Conservation (phyloP, 1,140 invertebrate genomes). For the Drosophila serrata region DNA sequence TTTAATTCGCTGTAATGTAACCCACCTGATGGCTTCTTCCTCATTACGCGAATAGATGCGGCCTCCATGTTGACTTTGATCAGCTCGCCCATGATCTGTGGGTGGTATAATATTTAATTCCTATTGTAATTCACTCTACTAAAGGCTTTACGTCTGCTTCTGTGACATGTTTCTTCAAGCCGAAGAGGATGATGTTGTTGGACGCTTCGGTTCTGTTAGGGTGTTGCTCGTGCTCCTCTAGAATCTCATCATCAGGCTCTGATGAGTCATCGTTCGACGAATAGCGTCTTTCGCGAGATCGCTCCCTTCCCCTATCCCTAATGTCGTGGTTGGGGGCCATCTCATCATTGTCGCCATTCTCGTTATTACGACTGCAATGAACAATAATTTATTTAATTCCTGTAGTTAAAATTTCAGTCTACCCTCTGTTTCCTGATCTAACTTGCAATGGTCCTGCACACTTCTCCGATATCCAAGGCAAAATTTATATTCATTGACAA, state of each 20-base stretch:
- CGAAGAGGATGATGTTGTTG: constrained; percentile 94
- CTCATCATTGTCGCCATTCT: constrained; percentile 14
- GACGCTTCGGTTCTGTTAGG: constrained; percentile 91
- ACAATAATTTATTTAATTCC: background rate
- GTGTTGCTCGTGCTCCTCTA: constrained; percentile 27
- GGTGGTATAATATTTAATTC: background rate
- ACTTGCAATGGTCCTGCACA: background rate
- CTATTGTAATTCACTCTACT: constrained; percentile 18
- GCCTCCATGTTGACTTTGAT: constrained; percentile 90
- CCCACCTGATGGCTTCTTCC: constrained; percentile 95
- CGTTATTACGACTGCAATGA: constrained; percentile 6
- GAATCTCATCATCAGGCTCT: constrained; percentile 49
- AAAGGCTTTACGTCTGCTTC: constrained; percentile 92
- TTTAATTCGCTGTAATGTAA: constrained; percentile 29
- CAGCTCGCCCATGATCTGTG: constrained; percentile 87
- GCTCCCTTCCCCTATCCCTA: background rate
- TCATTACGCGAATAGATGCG: constrained; percentile 93
- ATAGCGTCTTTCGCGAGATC: constrained; percentile 7
- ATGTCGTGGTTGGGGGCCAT: constrained; percentile 1
- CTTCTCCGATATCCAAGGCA: too few relatives aligned
- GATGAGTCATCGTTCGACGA: constrained; percentile 70
- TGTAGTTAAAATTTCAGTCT: background rate
- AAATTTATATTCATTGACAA: too few relatives aligned
- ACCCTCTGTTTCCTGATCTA: background rate
- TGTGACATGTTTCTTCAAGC: constrained; percentile 91